A percentile compares a stretch with the other conserved stretches of the same genome.
phyloP scores from a whole-genome alignment of 2,113 vertebrate genomes.

The Polypterus senegalus region DNA sequence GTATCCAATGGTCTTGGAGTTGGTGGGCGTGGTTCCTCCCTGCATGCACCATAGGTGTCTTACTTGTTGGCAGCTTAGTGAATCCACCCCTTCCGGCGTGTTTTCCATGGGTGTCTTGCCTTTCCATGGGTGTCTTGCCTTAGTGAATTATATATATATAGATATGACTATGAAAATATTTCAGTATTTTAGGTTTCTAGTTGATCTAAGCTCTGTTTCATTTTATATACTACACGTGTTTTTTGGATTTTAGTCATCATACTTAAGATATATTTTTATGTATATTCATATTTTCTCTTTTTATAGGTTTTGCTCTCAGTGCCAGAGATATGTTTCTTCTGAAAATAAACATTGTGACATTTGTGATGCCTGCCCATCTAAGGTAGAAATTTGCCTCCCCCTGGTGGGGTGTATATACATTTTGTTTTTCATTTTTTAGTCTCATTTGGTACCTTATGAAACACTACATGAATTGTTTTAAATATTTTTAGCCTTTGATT shows the following conservation, averaged over 20 bases:
- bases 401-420: background rate
- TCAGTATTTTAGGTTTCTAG: no score
- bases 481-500: conserved; percentile 7
- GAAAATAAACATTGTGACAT: conserved; percentile 76
- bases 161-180: no score
- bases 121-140: no score
- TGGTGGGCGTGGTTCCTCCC: no score
- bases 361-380: conserved; percentile 80
- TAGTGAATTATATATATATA: no score
- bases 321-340: conserved; percentile 66
- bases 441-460: background rate
- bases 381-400: conserved; percentile 48
- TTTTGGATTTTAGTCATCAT: background rate
- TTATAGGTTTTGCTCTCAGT: conserved; percentile 66
- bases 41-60: no score
- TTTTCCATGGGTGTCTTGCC: no score
- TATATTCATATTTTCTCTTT: conserved; percentile 9
- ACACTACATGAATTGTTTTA: background rate
- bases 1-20: no score
- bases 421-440: background rate
- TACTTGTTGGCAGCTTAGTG: no score
- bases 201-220: no score
- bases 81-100: no score
- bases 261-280: background rate
- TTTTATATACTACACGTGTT: no score